phyloP scores from a whole-genome alignment of 2,113 vertebrate genomes.

The Marmota flaviventris region DNA sequence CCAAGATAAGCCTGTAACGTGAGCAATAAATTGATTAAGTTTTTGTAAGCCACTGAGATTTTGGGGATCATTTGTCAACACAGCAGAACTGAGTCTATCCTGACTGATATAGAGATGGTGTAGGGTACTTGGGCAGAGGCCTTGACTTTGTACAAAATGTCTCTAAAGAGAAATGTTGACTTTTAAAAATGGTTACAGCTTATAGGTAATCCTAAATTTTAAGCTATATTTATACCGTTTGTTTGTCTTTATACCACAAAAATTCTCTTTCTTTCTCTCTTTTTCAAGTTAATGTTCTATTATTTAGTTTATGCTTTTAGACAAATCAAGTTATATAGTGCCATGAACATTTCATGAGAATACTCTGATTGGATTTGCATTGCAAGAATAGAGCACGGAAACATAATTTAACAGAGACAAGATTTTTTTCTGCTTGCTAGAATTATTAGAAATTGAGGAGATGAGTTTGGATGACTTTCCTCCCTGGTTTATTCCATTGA shows the following conservation, averaged over 20 bases:
- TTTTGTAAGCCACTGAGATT: slow-evolving; percentile 37
- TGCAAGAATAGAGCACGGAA: slow-evolving; percentile 42
- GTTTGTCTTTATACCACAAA: not conserved
- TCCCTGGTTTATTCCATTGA: slow-evolving; percentile 53
- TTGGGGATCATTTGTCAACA: slow-evolving; percentile 16
- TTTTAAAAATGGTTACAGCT: slow-evolving; percentile 17
- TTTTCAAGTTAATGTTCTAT: slow-evolving; percentile 4
- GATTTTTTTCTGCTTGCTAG: slow-evolving; percentile 55
- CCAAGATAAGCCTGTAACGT: too few relatives aligned
- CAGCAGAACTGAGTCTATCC: not conserved
- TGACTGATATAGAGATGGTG: not conserved
- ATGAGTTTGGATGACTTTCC: not conserved
- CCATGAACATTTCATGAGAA: slow-evolving; percentile 44
- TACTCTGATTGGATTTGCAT: slow-evolving; percentile 9
- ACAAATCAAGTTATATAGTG: slow-evolving; percentile 30
- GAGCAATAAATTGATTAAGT: not conserved
- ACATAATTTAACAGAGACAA: slow-evolving; percentile 42
- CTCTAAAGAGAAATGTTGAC: not conserved
- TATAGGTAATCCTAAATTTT: not conserved
- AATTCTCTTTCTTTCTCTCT: slow-evolving; percentile 7
- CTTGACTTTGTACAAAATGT: slow-evolving; percentile 9
- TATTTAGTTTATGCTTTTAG: slow-evolving; percentile 63
- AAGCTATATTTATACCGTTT: slow-evolving; percentile 11
- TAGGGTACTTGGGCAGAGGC: not conserved
- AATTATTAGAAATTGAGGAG: slow-evolving; percentile 44